Percentiles rank a stretch among this genome's conserved stretches.
phyloP scores from a whole-genome alignment of 2,113 vertebrate species.

The Mirounga angustirostris region DNA sequence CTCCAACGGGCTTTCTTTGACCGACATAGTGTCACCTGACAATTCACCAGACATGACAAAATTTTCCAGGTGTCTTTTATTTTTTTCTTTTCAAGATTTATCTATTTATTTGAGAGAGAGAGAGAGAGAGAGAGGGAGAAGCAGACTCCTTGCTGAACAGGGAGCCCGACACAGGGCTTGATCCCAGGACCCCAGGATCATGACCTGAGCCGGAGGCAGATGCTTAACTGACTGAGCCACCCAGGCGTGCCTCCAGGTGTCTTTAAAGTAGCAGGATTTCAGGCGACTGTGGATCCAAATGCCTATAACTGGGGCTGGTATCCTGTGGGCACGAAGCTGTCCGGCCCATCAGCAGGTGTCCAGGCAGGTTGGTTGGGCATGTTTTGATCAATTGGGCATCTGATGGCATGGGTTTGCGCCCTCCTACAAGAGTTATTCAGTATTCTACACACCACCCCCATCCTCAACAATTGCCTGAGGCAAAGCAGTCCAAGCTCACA shows the following conservation, averaged over 20 bases:
- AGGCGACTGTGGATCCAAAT: not conserved
- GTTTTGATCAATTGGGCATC: not conserved
- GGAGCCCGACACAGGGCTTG: too few relatives aligned
- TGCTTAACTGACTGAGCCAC: too few relatives aligned
- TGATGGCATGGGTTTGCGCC: not conserved
- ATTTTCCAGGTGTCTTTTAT: not conserved
- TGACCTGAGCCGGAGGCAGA: too few relatives aligned
- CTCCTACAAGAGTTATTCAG: not conserved
- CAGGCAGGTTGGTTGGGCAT: not conserved
- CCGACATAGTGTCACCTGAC: not conserved
- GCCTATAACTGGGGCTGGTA: not conserved
- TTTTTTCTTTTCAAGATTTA: too few relatives aligned
- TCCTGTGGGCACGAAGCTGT: fast-evolving
- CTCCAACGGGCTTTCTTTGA: not conserved
- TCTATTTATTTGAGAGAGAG: too few relatives aligned
- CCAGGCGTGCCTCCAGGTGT: not conserved
- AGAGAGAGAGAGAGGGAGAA: too few relatives aligned
- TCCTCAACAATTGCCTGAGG: not conserved
- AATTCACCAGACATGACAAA: not conserved
- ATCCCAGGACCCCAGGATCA: too few relatives aligned
- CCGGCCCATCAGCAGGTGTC: not conserved
- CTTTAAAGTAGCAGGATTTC: not conserved
- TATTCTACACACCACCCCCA: not conserved
- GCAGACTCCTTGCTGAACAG: too few relatives aligned
- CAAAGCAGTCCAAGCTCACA: not conserved